These are phyloP conservation scores for Chaetorhynchus papuensis DNA, from an alignment of 2,113 vertebrate species.

Conservation along the genomic window DNA sequence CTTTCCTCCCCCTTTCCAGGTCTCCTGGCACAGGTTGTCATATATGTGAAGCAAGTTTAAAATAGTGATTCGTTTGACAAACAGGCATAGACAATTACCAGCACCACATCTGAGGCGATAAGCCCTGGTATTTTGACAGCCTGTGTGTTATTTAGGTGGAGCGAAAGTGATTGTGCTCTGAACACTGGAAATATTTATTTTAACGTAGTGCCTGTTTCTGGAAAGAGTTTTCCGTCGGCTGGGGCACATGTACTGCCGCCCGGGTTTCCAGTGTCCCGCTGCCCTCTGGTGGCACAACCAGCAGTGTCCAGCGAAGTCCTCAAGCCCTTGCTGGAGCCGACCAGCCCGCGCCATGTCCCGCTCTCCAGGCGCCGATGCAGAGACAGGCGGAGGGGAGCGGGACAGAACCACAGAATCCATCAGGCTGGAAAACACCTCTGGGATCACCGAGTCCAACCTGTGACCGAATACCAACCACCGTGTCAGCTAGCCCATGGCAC, in stretches of 20 bases:
- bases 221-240: rapidly evolving
- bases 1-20: not conserved
- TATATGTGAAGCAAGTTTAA: rapidly evolving
- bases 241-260: rapidly evolving
- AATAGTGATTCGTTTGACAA: rapidly evolving
- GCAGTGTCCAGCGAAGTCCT: rapidly evolving
- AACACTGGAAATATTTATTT: not conserved
- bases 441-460: rapidly evolving
- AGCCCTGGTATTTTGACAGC: not conserved
- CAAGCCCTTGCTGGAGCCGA: rapidly evolving
- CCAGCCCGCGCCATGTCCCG: rapidly evolving
- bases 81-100: not conserved
- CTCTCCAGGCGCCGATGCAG: not conserved
- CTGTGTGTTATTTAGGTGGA: not conserved
- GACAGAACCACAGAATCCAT: not conserved
- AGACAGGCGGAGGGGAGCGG: too few relatives aligned
- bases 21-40: not conserved
- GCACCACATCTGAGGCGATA: not conserved
- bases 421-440: not conserved
- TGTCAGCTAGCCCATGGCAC: rapidly evolving
- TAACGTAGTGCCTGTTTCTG: rapidly evolving
- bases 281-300: not conserved
- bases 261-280: not conserved
- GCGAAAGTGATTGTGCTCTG: not conserved
- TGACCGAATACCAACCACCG: rapidly evolving